These are phyloP conservation scores for Tetrapedia diversipes DNA, from an alignment of 2,888 invertebrate species.

Conservation along the genomic window DNA sequence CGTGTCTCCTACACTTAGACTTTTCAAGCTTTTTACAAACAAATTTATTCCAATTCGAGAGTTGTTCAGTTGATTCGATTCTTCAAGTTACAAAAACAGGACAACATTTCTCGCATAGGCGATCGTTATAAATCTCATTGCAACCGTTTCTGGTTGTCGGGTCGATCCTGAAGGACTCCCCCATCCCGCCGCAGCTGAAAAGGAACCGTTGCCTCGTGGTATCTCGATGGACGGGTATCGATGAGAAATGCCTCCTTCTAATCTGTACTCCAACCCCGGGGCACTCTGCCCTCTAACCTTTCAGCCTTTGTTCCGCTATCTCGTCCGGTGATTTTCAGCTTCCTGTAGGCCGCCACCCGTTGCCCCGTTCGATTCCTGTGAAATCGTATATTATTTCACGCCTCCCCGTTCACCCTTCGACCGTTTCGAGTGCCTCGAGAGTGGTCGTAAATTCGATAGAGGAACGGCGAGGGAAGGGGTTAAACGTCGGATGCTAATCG, in stretches of 20 bases:
- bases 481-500: constrained; percentile 40
- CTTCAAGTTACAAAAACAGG: too few species aligned
- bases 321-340: constrained; percentile 43
- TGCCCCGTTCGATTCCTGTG: constrained; percentile 27
- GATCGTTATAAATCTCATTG: too few species aligned
- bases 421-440: neutral
- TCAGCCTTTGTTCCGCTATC: constrained; percentile 51
- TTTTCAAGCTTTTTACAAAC: too few species aligned
- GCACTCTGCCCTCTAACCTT: constrained; percentile 34
- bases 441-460: constrained; percentile 42
- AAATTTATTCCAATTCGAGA: too few species aligned
- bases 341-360: constrained; percentile 13
- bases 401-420: constrained; percentile 11
- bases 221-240: constrained; percentile 48
- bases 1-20: too few species aligned
- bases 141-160: constrained; percentile 66
- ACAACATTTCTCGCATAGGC: too few species aligned
- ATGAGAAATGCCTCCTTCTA: constrained; percentile 55
- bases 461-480: constrained; percentile 7
- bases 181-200: neutral
- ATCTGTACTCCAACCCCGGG: constrained; percentile 47
- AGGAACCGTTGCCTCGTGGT: constrained; percentile 18
- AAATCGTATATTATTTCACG: constrained; percentile 47
- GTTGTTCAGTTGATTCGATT: too few species aligned
- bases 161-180: constrained; percentile 43